A percentile compares a stretch with the other conserved stretches of the same genome.
These are phyloP conservation scores for Proales similis DNA, from an alignment of 1,140 invertebrate species.

Conservation along the genomic window DNA sequence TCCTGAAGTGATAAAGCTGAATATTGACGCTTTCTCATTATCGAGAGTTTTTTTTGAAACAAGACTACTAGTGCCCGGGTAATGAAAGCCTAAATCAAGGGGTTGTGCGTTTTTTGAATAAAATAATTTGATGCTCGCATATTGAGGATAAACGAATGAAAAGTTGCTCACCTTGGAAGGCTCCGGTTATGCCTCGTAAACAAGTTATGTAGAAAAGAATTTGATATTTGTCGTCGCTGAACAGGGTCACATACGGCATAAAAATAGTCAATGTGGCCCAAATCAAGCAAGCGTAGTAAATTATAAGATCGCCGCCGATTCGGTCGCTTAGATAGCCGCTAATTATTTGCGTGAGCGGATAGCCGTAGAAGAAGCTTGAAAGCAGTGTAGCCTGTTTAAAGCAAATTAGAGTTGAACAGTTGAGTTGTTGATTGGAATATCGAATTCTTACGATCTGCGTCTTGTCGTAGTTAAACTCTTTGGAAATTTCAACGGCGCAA, in stretches of 20 bases:
- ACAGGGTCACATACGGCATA: constrained; percentile 12
- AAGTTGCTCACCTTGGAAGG: constrained; percentile 59
- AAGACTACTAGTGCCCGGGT: constrained; percentile 66
- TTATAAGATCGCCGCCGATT: constrained; percentile 63
- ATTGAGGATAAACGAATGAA: background rate
- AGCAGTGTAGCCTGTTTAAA: constrained; percentile 59
- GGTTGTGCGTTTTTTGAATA: constrained; percentile 1
- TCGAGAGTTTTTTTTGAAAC: constrained; percentile 62
- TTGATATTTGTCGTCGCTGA: constrained; percentile 52
- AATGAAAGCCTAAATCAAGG: constrained; percentile 58
- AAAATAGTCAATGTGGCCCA: constrained; percentile 63
- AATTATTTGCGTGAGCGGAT: constrained; percentile 64
- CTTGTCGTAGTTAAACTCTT: constrained; percentile 65
- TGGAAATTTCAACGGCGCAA: constrained; percentile 60
- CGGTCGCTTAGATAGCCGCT: constrained; percentile 65
- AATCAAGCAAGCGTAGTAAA: constrained; percentile 60
- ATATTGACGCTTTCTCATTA: constrained; percentile 64
- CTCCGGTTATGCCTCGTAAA: constrained; percentile 61
- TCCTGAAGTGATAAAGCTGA: constrained; percentile 63
- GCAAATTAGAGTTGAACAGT: background rate
- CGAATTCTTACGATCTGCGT: constrained; percentile 59
- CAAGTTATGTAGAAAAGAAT: constrained; percentile 60
- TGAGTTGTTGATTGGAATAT: background rate
- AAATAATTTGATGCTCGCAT: constrained; percentile 35
- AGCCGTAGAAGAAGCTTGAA: constrained; percentile 71